Evolutionary conservation across 53 echinoderm and acorn worm genomes (phyloP), one percentile per base, ranked within the genome.

Genomic region (Actinopyga echinites): DNA sequence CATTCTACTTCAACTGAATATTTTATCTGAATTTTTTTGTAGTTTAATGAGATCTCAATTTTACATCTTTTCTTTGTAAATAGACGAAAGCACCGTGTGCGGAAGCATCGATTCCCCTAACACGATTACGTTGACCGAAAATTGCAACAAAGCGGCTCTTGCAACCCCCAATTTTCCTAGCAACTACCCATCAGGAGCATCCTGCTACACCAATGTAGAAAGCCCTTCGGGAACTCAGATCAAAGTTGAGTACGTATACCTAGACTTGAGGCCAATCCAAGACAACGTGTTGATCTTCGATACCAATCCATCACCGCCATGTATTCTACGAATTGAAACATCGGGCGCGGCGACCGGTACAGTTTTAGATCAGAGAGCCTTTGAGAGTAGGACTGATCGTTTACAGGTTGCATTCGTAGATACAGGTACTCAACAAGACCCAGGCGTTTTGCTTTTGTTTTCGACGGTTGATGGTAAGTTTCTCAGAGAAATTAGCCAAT

Each of bases 91-190:
- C 4, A 26, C 17, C 28, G 30, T 21, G 9, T 77, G 77, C 13
- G 77, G 77, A 26, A 17, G 4, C 32, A 54, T 30, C 25, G 2
- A 28, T 0, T 28, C 55, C 17, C 77, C 77, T 3, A 53, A 55
- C 22, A 30, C 0, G 25, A 77, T 77, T 6, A n/a, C 28, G 5
- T 54, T 77, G 54, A 77, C 77, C 12, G 44, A 26, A 5, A 32
- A 77, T 31, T 77, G 54, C 52, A 54, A 54, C 20, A 29, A 30
- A 23, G 77, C 56, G 12, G 43, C 77, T 29, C 30, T 77, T 11
- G 55, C 77, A 17, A 77, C 77, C 17, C 77, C 77, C 1, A 77
- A 77, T 55, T 54, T 77, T 55, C 52, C 77, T 19, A 5, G 7
- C 8, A 53, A 33, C 1, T 77, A 55, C 29, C 28, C 56, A 53